These are phyloP conservation scores for Carollia perspicillata DNA, from an alignment of 2,113 vertebrate genomes.

Conservation along the genomic window DNA sequence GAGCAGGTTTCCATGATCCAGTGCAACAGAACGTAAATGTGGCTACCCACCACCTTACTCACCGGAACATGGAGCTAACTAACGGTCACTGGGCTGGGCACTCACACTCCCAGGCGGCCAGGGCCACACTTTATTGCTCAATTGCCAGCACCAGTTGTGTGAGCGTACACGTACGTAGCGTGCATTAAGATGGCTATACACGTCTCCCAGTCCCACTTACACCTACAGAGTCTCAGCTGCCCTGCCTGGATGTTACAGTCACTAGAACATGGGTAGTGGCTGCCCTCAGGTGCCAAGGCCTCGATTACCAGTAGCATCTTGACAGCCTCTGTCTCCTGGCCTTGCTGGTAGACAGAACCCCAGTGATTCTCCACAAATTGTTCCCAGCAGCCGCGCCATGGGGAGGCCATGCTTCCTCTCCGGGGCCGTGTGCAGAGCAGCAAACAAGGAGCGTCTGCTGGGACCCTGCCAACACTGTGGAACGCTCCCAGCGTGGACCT, in stretches of 20 bases:
- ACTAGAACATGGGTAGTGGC: not conserved
- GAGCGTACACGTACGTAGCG: not conserved
- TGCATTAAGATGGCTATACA: not conserved
- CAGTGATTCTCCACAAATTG: not conserved
- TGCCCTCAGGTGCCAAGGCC: not conserved
- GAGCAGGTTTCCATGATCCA: not conserved
- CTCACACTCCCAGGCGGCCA: not conserved
- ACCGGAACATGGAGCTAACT: not conserved
- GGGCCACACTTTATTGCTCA: not conserved
- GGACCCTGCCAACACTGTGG: not conserved
- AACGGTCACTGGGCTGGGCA: not conserved
- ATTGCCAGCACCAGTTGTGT: not conserved
- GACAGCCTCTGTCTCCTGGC: not conserved
- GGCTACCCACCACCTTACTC: not conserved
- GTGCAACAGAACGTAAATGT: not conserved
- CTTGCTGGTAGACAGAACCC: not conserved
- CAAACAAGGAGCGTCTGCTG: not conserved
- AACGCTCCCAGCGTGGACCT: not conserved
- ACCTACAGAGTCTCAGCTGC: not conserved
- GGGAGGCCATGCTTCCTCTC: not conserved
- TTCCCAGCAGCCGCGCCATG: not conserved
- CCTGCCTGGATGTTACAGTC: not conserved
- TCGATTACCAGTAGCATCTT: not conserved
- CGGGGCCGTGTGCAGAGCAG: not conserved
- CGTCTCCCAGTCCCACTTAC: not conserved